Base-by-base conservation (phyloP, 2,888 invertebrate genomes). In the Erynnis tages region DNA sequence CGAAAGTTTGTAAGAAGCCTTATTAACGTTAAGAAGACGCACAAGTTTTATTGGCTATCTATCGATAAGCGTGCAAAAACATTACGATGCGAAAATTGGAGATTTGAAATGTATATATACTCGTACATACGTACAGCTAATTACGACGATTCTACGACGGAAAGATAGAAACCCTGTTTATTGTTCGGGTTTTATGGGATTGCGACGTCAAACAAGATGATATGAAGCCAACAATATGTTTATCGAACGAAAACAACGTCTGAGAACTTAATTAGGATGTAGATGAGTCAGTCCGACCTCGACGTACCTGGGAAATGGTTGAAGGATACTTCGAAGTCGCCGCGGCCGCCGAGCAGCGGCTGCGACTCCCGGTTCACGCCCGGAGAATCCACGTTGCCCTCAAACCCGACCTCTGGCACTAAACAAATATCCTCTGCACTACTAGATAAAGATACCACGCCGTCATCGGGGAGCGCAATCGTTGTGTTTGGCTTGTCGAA, bases 361-460 rank as follows among this genome's bases (percentile, higher is more conserved):
- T 98, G 97, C 88, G 96, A 96, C 92, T 98, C 98, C 75, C 97
- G 93, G 88, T 95, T 95, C 58, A 93, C 92, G 59, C 94, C 94
- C 76, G 94, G 93, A 46, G 94, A 94, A 92, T 96, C 96, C 93
- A 95, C 93, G 90, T 93, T 93, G 86, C 93, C 92, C 86, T 94
- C 94, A 83, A 96, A 96, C 62, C 93, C 93, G 66, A 96, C 93
- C 86, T 96, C 96, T 64, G 96, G 96, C 69, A 96, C 93, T 79
- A 94, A 89, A 80, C 93, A 92, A 79, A 94, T 93, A 82, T 94
- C 94, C 80, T 94, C 93, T 55, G 87, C 79, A 73, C 90, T 91
- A 79, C 86, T 90, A 62, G 91, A 91, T 73, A 91, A 79, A 63
- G 91, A 91, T 72, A 91, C 90, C 83, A 91, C 90, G 83, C 90